Evolutionary conservation across 2,797 vertebrate species (phyloP), one percentile per base, ranked within the genome.

Genomic region (Pteropus rufus): DNA sequence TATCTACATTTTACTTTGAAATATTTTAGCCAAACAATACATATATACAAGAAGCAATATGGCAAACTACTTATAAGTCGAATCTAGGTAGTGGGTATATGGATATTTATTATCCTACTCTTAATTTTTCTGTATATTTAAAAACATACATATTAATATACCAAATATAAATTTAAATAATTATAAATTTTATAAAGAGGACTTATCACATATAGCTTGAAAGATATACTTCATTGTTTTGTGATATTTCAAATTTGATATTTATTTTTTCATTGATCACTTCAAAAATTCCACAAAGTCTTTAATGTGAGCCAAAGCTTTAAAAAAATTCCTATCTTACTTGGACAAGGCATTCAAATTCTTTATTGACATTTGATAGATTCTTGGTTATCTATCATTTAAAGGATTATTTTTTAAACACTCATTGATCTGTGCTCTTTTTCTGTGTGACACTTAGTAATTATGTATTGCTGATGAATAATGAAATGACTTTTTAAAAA

Each of bases 401-500:
- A 91, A n/a, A 8, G n/a, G 29, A 72, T 83, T 87, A 39, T 46
- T 91, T 91, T 96, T 94, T 65, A 64, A 83, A 72, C 26, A 72
- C 83, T 83, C 46, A 58, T 94, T 73, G 70, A 52, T 67, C 39
- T 19, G 10, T 65, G 15, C 7, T 36, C 21, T 76, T 26, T 62
- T 83, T 76, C 44, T 91, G 44, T 10, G 26, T 84, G 72, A 92
- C 21, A 67, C 39, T 92, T 65, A 49, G 46, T 92, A 67, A 77
- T 77, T 91, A 89, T 85, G 31, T 67, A 44, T 49, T 93, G 18
- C 24, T 86, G 46, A 91, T 82, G 86, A 70, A 82, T 87, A 90
- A 86, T 75, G 56, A 94, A 92, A 75, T 75, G 36, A 64, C 54
- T 82, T 90, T 52, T 89, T 72, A 65, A 86, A 92, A 89, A 72